Evolutionary conservation across 1,140 invertebrate genomes (phyloP).

Genomic region (Anastrepha ludens): DNA sequence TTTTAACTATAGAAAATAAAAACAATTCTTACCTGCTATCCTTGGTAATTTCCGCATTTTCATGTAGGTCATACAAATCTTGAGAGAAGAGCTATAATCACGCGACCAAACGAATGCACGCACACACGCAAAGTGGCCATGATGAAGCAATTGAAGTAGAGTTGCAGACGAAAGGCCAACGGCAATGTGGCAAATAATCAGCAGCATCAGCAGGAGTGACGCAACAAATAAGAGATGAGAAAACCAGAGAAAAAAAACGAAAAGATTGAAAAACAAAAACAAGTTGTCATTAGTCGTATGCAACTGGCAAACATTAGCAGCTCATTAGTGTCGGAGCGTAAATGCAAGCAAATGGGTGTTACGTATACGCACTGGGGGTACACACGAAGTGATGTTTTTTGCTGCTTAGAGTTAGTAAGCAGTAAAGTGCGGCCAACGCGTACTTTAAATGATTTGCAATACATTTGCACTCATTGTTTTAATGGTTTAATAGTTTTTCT

Average conservation of each 20-base stretch:
- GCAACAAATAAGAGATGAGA: too few relatives aligned
- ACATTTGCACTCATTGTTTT: too few relatives aligned
- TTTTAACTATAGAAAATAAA: neutral
- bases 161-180: neutral
- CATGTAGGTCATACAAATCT: conserved; percentile 28
- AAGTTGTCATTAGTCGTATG: conserved; percentile 33
- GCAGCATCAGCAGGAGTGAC: neutral
- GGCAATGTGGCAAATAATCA: neutral
- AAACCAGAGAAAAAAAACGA: too few relatives aligned
- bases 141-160: conserved; percentile 8
- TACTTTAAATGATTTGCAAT: too few relatives aligned
- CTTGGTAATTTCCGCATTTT: neutral
- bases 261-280: neutral
- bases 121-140: neutral
- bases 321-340: conserved; percentile 18
- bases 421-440: too few relatives aligned
- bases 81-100: neutral
- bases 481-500: too few relatives aligned
- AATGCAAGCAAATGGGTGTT: neutral
- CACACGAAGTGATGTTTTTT: neutral
- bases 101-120: neutral
- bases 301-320: conserved; percentile 11
- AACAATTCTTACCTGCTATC: neutral
- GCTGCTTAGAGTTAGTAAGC: too few relatives aligned
- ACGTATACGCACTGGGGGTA: neutral